Conservation (phyloP, 2,888 invertebrate genomes). For the Parnassius apollo region DNA sequence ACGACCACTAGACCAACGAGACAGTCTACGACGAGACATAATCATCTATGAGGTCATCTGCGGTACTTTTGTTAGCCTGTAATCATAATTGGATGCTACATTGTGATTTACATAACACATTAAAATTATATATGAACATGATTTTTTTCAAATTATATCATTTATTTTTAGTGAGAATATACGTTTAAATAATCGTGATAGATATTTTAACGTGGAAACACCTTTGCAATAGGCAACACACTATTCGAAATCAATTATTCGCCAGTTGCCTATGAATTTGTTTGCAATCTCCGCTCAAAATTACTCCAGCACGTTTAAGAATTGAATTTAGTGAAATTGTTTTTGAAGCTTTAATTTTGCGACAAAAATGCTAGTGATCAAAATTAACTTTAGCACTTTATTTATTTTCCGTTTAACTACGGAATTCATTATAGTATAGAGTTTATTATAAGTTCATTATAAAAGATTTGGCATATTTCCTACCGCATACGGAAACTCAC, state of each 20-base stretch:
- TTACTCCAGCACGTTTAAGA: not conserved
- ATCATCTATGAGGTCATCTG: no score
- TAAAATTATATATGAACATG: no score
- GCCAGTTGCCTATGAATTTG: constrained; percentile 22
- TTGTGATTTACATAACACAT: no score
- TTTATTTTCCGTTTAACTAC: constrained; percentile 9
- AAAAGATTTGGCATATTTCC: no score
- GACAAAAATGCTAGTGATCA: constrained; percentile 20
- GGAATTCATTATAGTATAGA: constrained; percentile 7
- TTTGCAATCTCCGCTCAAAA: constrained; percentile 19
- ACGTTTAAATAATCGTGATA: not conserved
- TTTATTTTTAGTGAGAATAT: no score
- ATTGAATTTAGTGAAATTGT: no score
- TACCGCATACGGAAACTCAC: no score
- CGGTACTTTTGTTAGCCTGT: not conserved
- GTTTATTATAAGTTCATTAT: not conserved
- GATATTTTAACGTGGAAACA: constrained; percentile 7
- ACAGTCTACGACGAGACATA: no score
- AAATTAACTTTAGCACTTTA: constrained; percentile 3
- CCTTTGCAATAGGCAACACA: constrained; percentile 10
- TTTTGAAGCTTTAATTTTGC: constrained; percentile 9
- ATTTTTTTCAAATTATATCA: no score
- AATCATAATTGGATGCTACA: not conserved
- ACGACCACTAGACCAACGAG: no score
- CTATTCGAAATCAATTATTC: constrained; percentile 22